Base-by-base conservation (phyloP, 92 coral and sea anemone genomes). In the Plumapathes pennacea region DNA sequence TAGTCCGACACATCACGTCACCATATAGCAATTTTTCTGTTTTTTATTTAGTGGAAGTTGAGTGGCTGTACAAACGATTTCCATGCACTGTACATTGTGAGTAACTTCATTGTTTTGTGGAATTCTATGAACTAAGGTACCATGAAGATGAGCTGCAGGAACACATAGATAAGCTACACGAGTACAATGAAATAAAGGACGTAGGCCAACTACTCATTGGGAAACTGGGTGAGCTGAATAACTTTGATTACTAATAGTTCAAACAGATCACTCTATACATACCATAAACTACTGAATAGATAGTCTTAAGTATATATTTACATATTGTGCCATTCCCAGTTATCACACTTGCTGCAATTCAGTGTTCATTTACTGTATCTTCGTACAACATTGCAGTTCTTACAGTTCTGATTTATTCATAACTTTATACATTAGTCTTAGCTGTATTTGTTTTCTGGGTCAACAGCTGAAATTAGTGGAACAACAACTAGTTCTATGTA, bases 121-220 rank as follows among this genome's bases (percentile, higher is more conserved):
- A 28, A 46, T 17, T 13, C 2, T n/a, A n/a, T n/a, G n/a, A n/a
- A n/a, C n/a, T n/a, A n/a, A n/a, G 97, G 31, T 84, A 92, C 78
- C 70, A 85, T 54, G 96, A 89, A 37, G 80, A 62, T 42, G 98
- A 92, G 50, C 83, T 92, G 15, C 94, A 92, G 57, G 68, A 39
- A 18, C 98, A 92, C 72, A 92, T 92, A 54, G 87, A 92, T 33
- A 92, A 80, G 44, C 84, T 92, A 14, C 98, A 92, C 58, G 98
- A 92, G 56, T 92, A 92, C 70, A 92, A 92, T 77, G 98, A 92
- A 47, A 84, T 92, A 54, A 92, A 92, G 61, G 98, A 92, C 61
- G 75, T 73, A 53, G 89, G 96, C n/a, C 98, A 92, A 58, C 65
- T 88, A 24, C 77, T 92, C 46, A 51, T 92, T 19, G 98, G 98